Percentiles rank a stretch among this genome's conserved stretches.
Evolutionary conservation across 1,140 invertebrate species (phyloP).

Genomic region (Drosophila auraria): DNA sequence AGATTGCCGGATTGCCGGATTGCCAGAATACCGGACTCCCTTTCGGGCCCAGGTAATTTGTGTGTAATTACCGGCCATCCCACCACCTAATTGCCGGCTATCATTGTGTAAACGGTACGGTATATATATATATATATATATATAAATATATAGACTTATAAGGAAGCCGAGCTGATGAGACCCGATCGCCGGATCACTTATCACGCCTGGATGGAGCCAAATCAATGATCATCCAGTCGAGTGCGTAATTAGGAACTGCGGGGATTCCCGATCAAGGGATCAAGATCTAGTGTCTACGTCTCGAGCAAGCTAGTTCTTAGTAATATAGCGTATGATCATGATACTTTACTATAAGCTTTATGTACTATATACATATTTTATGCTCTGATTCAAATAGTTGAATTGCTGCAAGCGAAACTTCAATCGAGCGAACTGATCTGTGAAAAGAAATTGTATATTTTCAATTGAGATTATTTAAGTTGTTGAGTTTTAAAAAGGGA

Average conservation of each 20-base stretch:
- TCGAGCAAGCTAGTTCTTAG: not conserved
- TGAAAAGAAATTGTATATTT: conserved; percentile 15
- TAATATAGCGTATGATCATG: not conserved
- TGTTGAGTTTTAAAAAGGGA: not conserved
- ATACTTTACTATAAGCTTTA: not conserved
- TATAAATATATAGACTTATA: not conserved
- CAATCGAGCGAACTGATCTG: not conserved
- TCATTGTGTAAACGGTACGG: conserved; percentile 32
- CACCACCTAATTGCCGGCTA: conserved; percentile 30
- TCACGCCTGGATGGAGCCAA: conserved; percentile 21
- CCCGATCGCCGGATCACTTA: conserved; percentile 8
- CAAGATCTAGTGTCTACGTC: conserved; percentile 1
- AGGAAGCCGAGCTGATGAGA: conserved; percentile 18
- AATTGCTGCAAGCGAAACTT: conserved; percentile 1
- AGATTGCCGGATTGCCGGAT: conserved; percentile 20
- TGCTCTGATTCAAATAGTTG: not conserved
- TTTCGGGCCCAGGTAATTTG: conserved; percentile 37
- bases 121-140: not conserved
- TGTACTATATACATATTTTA: not conserved
- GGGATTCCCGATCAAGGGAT: not conserved
- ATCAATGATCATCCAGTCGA: conserved; percentile 20
- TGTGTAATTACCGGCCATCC: conserved; percentile 34
- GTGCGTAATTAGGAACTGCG: conserved; percentile 27
- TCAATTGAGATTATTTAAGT: conserved; percentile 7
- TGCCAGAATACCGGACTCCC: conserved; percentile 31